Base-by-base conservation (phyloP, 2,113 vertebrate genomes). In the Nothocercus julius region DNA sequence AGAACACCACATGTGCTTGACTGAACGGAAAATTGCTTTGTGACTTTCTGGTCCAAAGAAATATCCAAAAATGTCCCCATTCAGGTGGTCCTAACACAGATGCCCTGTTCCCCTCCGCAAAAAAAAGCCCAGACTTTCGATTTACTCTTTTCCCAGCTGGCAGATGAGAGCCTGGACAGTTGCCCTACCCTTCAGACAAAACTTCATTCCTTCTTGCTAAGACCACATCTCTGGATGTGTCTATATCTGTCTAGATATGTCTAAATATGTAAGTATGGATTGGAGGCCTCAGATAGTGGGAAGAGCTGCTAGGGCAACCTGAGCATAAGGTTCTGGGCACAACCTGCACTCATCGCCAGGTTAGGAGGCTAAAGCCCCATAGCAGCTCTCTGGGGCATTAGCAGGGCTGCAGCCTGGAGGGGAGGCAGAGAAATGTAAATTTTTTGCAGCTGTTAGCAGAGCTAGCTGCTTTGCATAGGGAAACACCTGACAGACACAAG, bases 331-430 rank as follows among this genome's bases (percentile, higher is more conserved):
- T 12, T 18, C 22, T 1, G 9, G 38, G 80, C 49, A 45, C 13
- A 14, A 18, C 22, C 70, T 8, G 70, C 72, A 27, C 78, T 75
- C 40, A 6, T 1, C 0, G 30, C 47, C 70, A n/a, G 4, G 0
- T 45, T 42, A 0, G 5, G 7, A 64, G 67, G 6, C 12, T 15
- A 34, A 32, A 7, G 30, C 36, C 54, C 64, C 5, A 0, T n/a
- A 13, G 45, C 28, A 56, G 58, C 28, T 28, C 3, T 27, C 18
- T 32, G 4, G 64, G 69, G 51, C 24, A 40, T 18, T 85, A 64
- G 40, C 3, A 44, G 40, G n/a, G 54, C 54, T 56, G 28, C 54
- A 56, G 9, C 30, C 54, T 32, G 30, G 28, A 56, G 28, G 30
- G 54, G 54, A 56, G 28, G 30, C 54, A 56, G 42, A 78, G 76